These are phyloP conservation scores for Redunca redunca DNA, from an alignment of 2,113 vertebrate genomes.

Conservation along the genomic window DNA sequence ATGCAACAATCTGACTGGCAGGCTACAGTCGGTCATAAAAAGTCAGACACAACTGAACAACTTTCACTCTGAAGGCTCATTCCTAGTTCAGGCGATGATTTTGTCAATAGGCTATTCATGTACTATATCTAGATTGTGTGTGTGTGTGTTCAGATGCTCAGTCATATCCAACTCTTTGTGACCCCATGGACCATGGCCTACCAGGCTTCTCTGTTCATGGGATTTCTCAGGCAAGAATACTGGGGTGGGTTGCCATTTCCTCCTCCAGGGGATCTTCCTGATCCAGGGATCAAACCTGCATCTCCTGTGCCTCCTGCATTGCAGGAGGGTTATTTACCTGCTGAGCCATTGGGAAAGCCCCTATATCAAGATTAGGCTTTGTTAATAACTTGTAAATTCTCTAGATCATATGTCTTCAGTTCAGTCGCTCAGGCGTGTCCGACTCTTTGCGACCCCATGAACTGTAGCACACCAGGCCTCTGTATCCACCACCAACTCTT, in stretches of 20 bases:
- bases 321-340: background rate
- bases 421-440: fast-evolving
- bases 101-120: background rate
- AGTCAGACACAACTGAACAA: background rate
- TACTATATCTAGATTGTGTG: background rate
- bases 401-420: background rate
- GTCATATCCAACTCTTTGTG: background rate
- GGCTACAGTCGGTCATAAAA: fast-evolving
- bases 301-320: background rate
- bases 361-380: background rate
- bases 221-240: background rate
- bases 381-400: background rate
- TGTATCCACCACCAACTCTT: background rate
- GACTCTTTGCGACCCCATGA: background rate
- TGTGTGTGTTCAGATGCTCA: background rate
- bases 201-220: background rate
- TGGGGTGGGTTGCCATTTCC: background rate
- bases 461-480: background rate
- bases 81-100: background rate
- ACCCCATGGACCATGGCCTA: background rate
- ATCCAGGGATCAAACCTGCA: background rate
- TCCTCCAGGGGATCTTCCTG: background rate
- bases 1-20: background rate
- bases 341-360: background rate
- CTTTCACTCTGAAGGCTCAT: background rate